These are phyloP conservation scores for Orthosia gothica DNA, from an alignment of 2,888 invertebrate species.

Conservation along the genomic window DNA sequence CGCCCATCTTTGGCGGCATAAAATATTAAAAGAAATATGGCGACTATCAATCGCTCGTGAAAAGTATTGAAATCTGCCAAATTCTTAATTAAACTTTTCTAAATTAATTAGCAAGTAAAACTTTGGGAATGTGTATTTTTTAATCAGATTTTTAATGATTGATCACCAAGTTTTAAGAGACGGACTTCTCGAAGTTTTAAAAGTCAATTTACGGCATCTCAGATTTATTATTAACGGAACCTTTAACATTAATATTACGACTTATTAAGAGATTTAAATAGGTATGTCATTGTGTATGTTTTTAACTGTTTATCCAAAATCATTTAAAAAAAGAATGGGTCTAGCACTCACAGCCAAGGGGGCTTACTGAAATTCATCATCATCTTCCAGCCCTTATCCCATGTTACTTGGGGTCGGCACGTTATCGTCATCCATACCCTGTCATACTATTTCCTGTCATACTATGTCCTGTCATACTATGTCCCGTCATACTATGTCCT, in stretches of 20 bases:
- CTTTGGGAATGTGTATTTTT: slow-evolving; percentile 40
- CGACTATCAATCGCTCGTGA: slow-evolving; percentile 57
- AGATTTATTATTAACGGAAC: not conserved
- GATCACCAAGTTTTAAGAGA: slow-evolving; percentile 28
- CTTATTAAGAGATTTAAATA: not conserved
- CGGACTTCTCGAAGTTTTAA: slow-evolving; percentile 3
- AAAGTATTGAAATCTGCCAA: slow-evolving; percentile 53
- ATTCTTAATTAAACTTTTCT: slow-evolving; percentile 60
- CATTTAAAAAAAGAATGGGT: too few species aligned
- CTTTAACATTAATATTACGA: not conserved
- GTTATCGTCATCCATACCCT: too few species aligned
- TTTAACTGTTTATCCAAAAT: too few species aligned
- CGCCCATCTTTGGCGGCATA: slow-evolving; percentile 1
- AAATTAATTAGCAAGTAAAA: slow-evolving; percentile 56
- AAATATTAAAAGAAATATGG: slow-evolving; percentile 52
- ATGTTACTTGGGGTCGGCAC: too few species aligned
- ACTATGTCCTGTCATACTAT: too few species aligned
- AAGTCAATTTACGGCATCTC: not conserved
- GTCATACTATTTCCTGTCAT: too few species aligned
- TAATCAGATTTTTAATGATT: slow-evolving; percentile 49
- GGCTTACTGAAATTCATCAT: too few species aligned
- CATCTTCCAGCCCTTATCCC: too few species aligned
- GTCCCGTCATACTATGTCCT: too few species aligned
- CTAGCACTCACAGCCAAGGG: too few species aligned
- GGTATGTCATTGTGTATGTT: too few species aligned